A percentile compares a stretch with the other conserved stretches of the same genome.
Conservation (phyloP, 2,797 vertebrate genomes). For the Poecilia wingei region DNA sequence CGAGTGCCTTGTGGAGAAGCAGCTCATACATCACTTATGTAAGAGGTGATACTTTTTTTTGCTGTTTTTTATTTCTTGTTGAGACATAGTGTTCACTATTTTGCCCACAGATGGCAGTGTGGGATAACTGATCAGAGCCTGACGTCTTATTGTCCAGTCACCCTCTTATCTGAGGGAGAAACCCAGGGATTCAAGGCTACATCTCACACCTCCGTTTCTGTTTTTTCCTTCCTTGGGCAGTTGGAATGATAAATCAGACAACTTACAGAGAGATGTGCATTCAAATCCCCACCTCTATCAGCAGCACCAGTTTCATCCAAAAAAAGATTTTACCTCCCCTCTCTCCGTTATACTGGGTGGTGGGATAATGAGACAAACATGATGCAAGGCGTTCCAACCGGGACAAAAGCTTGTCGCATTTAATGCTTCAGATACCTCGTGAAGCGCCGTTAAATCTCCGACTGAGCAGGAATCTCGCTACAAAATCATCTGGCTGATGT, state of each 20-base stretch:
- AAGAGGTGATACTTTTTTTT: conserved; percentile 20
- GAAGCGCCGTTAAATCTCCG: not conserved
- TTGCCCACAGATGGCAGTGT: conserved; percentile 73
- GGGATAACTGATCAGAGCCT: conserved; percentile 35
- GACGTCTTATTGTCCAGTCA: conserved; percentile 2
- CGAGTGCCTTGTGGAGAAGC: conserved; percentile 29
- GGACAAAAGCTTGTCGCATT: conserved; percentile 1
- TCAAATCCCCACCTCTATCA: conserved; percentile 15
- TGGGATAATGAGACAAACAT: conserved; percentile 9
- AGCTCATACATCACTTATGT: conserved; percentile 60
- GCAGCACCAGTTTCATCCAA: not conserved
- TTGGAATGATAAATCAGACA: conserved; percentile 23
- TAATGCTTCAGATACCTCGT: not conserved
- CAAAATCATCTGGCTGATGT: not conserved
- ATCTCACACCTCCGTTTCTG: not conserved
- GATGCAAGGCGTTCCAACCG: not conserved
- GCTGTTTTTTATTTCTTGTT: not conserved
- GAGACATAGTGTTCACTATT: conserved; percentile 17
- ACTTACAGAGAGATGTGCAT: conserved; percentile 16
- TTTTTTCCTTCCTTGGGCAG: conserved; percentile 1
- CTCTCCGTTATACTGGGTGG: conserved; percentile 9
- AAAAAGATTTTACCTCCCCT: not conserved
- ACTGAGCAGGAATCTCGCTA: not conserved
- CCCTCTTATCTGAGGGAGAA: conserved; percentile 6
- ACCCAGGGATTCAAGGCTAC: conserved; percentile 16